Evolutionary conservation across 2,888 invertebrate species (phyloP).

Genomic region (Cyclophora albipunctata): DNA sequence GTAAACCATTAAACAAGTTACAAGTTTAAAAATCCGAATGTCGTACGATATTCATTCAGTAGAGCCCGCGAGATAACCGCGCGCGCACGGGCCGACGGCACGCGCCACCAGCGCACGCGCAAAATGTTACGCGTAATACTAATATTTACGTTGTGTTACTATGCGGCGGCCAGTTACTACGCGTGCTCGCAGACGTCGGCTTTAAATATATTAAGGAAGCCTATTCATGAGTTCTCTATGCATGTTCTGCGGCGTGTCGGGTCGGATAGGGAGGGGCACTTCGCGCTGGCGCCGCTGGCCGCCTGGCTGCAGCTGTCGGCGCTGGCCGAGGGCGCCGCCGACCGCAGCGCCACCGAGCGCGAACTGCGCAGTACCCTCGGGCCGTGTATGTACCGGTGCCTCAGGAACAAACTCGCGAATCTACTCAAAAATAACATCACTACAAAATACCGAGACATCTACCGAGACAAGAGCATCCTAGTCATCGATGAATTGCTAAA

Average conservation of each 20-base stretch:
- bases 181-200: conserved; percentile 33
- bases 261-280: conserved; percentile 39
- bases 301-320: conserved; percentile 50
- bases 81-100: too few relatives aligned
- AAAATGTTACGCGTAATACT: conserved; percentile 28
- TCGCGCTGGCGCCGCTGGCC: conserved; percentile 50
- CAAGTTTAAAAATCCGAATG: too few relatives aligned
- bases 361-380: conserved; percentile 45
- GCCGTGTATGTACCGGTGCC: conserved; percentile 36
- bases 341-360: conserved; percentile 22
- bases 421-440: conserved; percentile 32
- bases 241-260: conserved; percentile 42
- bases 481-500: conserved; percentile 36
- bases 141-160: conserved; percentile 20
- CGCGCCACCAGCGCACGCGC: conserved; percentile 1
- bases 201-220: conserved; percentile 30
- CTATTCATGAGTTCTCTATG: conserved; percentile 47
- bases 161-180: conserved; percentile 9
- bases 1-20: too few relatives aligned
- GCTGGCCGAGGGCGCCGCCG: conserved; percentile 43
- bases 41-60: too few relatives aligned
- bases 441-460: conserved; percentile 24
- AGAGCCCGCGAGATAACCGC: too few relatives aligned
- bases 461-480: conserved; percentile 34
- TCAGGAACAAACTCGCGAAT: conserved; percentile 31